phyloP scores from a whole-genome alignment of 2,113 vertebrate genomes.

The Pollachius pollachius region DNA sequence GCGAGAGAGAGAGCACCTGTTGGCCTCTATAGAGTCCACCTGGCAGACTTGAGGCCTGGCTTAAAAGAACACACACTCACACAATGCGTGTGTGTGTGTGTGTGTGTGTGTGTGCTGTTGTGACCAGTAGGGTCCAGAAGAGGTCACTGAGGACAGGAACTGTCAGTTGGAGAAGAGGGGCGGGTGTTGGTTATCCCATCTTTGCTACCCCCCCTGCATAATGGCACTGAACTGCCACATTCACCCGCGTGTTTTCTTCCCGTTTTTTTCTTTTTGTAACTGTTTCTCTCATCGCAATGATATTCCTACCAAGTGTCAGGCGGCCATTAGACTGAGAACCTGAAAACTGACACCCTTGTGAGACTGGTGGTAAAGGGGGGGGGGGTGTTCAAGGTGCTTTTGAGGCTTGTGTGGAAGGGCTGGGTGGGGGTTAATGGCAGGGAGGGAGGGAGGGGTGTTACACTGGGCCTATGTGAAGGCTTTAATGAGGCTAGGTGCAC shows the following conservation, averaged over 20 bases:
- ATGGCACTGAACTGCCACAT: no score
- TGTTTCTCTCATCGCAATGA: no score
- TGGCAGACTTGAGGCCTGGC: slow-evolving; percentile 33
- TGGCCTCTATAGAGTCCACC: slow-evolving; percentile 31
- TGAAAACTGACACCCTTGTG: slow-evolving; percentile 67
- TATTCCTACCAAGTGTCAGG: neutral
- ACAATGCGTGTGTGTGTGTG: slow-evolving; percentile 4
- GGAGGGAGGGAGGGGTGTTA: slow-evolving; percentile 12
- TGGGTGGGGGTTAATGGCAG: neutral
- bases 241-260: no score
- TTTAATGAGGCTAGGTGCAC: slow-evolving; percentile 58
- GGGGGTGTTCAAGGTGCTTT: neutral
- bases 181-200: no score
- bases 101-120: slow-evolving; percentile 11
- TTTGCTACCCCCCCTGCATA: no score
- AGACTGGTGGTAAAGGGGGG: slow-evolving; percentile 29
- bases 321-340: slow-evolving; percentile 30
- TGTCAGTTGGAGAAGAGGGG: no score
- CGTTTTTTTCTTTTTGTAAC: no score
- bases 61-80: slow-evolving; percentile 12
- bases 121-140: no score
- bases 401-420: neutral
- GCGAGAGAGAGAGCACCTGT: slow-evolving; percentile 55
- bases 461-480: slow-evolving; percentile 18
- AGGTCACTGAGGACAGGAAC: no score